phyloP scores from a whole-genome alignment of 2,888 invertebrate species.

The Macropis europaea region DNA sequence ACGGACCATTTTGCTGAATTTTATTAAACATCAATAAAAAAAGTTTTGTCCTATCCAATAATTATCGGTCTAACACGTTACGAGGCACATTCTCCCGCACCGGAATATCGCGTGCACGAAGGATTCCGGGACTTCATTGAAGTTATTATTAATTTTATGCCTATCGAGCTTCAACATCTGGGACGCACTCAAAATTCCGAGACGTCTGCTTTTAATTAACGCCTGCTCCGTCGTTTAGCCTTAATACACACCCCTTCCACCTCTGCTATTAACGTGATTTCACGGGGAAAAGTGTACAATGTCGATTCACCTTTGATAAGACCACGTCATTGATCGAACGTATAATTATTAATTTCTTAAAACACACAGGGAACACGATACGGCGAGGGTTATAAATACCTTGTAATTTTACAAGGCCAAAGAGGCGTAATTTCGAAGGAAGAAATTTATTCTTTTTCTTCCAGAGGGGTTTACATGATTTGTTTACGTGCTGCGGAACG shows the following conservation, averaged over 20 bases:
- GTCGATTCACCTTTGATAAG: no score
- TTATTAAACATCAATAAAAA: constrained; percentile 1
- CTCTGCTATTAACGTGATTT: constrained; percentile 11
- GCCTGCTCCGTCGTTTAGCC: constrained; percentile 30
- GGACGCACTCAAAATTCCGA: constrained; percentile 54
- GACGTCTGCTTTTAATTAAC: constrained; percentile 62
- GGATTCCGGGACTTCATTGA: constrained; percentile 55
- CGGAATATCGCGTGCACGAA: constrained; percentile 44
- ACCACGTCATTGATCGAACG: no score
- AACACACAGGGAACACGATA: no score
- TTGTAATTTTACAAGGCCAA: no score
- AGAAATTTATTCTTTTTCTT: no score
- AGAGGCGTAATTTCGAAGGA: no score
- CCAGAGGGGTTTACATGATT: no score
- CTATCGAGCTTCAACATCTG: constrained; percentile 58
- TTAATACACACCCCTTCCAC: constrained; percentile 28
- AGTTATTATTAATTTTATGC: constrained; percentile 67
- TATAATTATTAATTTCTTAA: no score
- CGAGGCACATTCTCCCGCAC: constrained; percentile 17
- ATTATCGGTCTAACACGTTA: constrained; percentile 56
- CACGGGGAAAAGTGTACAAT: no score
- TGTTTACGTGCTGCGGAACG: no score
- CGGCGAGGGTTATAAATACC: no score
- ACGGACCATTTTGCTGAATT: not conserved
- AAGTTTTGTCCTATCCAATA: constrained; percentile 50